Base-by-base conservation (phyloP, 2,888 invertebrate species). In the Capitulum mitella region DNA sequence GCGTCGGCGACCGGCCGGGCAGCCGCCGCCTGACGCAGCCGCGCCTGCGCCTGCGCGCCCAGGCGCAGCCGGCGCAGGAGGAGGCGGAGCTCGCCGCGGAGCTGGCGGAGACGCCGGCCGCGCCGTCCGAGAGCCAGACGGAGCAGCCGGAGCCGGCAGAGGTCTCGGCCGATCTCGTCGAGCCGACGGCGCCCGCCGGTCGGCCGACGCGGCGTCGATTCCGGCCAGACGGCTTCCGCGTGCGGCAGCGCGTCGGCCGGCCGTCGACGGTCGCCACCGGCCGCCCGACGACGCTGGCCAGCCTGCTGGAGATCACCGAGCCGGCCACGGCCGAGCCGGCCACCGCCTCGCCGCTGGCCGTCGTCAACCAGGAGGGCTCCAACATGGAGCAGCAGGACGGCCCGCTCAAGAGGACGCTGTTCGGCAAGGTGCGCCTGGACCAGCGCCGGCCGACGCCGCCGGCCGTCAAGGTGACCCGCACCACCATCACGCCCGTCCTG, bases 401-500 rank as follows among this genome's bases (percentile, higher is more conserved):
- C 87, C 98, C 80, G 88, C 96, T 12, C 90, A 91, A 79, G 97
- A 97, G 0, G 97, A 98, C 0, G 93, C 96, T 12, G 90, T 92
- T 0, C 93, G 97, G 10, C 97, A 97, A 0, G 90, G 97, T 79
- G 96, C 97, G 85, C 90, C 93, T 61, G 93, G 96, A 83, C 84
- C 3, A 89, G n/a, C n/a, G 92, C 83, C 93, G 92, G 85, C 90
- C 89, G 81, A 98, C 83, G 91, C 92, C 22, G 88, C 95, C 3
- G 93, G 98, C 98, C 84, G 98, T 98, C 84, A 87, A 98, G 77
- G 89, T 98, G 80, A 89, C 97, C 84, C 98, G 98, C 85, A 90
- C 91, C 79, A 94, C 96, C 0, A 87, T 85, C 22, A 88, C 90
- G 80, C 91, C 92, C 82, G 89, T 92, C 79, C 91, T 98, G 84